Evolutionary conservation across 2,797 vertebrate genomes (phyloP), one percentile per base, ranked within the genome.

Genomic region (Eptatretus atami): DNA sequence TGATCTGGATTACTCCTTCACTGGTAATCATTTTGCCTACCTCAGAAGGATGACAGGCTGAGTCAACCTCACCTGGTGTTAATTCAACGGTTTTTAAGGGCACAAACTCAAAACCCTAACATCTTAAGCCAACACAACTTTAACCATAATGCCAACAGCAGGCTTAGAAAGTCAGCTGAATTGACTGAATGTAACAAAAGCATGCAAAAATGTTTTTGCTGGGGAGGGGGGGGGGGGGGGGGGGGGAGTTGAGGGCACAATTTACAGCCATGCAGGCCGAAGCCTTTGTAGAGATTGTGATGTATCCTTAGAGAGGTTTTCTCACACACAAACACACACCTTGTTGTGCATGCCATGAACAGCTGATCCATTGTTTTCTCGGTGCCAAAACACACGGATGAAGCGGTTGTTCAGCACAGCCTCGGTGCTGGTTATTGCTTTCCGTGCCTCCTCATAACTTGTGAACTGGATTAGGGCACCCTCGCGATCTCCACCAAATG

Each of bases 361-460:
- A 10, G 75, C 74, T 0, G 73, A 74, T 52, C 79, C 76, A 11
- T 72, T 72, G 65, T 83, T 80, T 66, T 86, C 83, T 71, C 83
- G 79, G 69, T 82, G 84, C 92, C 92, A 96, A 73, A 84, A 79
- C 65, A 94, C 79, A 70, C 77, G 82, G 73, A 96, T 95, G 71
- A 94, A 95, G 61, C 87, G 82, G 74, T 94, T 94, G 71, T 92
- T 93, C 68, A 95, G 79, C 31, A 95, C 83, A 9, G 92, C 90
- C 76, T 98, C 86, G 53, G 84, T 83, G 75, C 85, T 93, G 65
- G 85, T 84, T 67, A 90, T 85, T 66, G 88, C 86, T 65, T 81
- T 81, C 71, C 77, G 86, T 64, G 87, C 88, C 72, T 92, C 84
- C 52, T 81, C 83, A 0, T 84, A 80, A 15, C 79, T 78, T 53